Percentiles rank a stretch among this genome's conserved stretches.
phyloP scores from a whole-genome alignment of 2,888 invertebrate species.

The Scaptomyza flava region DNA sequence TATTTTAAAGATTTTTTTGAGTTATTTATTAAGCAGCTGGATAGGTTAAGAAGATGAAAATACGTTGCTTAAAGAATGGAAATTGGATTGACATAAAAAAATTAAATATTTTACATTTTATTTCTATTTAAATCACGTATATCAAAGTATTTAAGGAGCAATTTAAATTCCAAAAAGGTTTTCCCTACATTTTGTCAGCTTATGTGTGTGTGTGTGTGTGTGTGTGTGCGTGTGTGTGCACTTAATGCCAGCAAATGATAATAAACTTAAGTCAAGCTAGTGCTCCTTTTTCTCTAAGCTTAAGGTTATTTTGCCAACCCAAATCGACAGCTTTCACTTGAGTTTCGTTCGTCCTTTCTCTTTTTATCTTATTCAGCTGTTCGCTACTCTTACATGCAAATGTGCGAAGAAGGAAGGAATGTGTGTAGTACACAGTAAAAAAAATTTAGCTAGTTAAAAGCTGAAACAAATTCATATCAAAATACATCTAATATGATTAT shows the following conservation, averaged over 20 bases:
- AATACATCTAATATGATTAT: too few relatives aligned
- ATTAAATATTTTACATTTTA: too few relatives aligned
- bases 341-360: constrained; percentile 3
- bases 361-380: not conserved
- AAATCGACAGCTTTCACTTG: constrained; percentile 47
- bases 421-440: not conserved
- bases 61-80: too few relatives aligned
- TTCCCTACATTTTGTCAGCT: not conserved
- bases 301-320: constrained; percentile 35
- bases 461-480: not conserved
- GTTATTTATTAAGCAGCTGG: not conserved
- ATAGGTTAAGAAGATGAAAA: not conserved
- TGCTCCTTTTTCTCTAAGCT: constrained; percentile 9
- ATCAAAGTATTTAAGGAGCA: too few relatives aligned
- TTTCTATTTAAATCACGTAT: too few relatives aligned
- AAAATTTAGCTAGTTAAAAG: too few relatives aligned
- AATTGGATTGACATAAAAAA: too few relatives aligned
- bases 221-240: not conserved
- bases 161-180: too few relatives aligned
- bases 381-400: constrained; percentile 35
- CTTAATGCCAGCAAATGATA: constrained; percentile 2
- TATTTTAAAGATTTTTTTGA: too few relatives aligned
- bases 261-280: constrained; percentile 15
- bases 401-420: constrained; percentile 17
- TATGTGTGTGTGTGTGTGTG: not conserved